These are phyloP conservation scores for Papilio glaucus DNA, from an alignment of 1,140 invertebrate genomes.

Conservation along the genomic window DNA sequence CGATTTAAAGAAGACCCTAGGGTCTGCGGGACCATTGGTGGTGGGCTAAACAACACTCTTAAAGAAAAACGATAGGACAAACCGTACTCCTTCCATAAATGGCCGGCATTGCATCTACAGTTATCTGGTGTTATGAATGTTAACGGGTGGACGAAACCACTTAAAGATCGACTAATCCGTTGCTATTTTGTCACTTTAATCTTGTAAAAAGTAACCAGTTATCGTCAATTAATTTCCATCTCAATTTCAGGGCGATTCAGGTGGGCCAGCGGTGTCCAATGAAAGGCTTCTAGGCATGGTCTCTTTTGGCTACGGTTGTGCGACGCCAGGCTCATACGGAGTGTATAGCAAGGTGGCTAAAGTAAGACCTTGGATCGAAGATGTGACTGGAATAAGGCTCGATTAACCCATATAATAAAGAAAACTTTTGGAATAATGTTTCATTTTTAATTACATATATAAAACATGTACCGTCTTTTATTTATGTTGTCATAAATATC, in stretches of 20 bases:
- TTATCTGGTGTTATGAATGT: no score
- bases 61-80: no score
- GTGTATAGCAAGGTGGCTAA: conserved; percentile 86
- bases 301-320: conserved; percentile 85
- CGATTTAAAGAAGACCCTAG: no score
- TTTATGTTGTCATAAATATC: not conserved
- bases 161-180: no score
- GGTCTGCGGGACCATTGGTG: no score
- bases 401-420: conserved; percentile 49
- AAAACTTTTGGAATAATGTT: conserved; percentile 32
- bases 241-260: conserved; percentile 76
- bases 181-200: no score
- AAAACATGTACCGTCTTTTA: not conserved
- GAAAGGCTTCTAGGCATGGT: conserved; percentile 84
- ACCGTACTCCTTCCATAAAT: no score
- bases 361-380: conserved; percentile 80
- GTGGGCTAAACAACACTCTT: no score
- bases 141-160: no score
- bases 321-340: conserved; percentile 83
- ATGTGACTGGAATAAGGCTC: conserved; percentile 58
- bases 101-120: no score
- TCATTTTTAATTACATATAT: not conserved
- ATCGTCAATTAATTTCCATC: conserved; percentile 14
- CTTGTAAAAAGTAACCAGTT: no score
- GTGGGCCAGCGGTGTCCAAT: conserved; percentile 76